Conservation (phyloP, 2,113 vertebrate species). For the Thryonomys swinderianus region DNA sequence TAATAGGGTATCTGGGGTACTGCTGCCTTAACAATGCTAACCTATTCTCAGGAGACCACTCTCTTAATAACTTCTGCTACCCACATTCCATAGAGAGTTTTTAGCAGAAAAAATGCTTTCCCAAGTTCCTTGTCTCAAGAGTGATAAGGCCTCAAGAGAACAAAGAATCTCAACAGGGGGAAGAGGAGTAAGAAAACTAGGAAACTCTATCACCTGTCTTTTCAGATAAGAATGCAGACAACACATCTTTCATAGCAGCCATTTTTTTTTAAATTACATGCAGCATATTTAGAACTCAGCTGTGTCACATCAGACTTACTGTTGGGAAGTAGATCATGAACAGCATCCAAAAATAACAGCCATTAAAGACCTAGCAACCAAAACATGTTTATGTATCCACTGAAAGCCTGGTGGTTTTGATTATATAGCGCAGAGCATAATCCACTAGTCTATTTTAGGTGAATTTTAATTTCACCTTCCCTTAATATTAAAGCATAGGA, state of each 20-base stretch:
- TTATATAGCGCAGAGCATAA: conserved; percentile 62
- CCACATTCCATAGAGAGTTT: neutral
- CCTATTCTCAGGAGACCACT: conserved; percentile 32
- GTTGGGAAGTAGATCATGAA: conserved; percentile 81
- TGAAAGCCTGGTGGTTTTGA: conserved; percentile 66
- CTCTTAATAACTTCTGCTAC: neutral
- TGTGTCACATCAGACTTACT: conserved; percentile 80
- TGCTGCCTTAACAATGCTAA: neutral
- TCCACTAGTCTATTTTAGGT: conserved; percentile 74
- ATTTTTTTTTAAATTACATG: conserved; percentile 58
- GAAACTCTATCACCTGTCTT: conserved; percentile 75
- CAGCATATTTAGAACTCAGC: conserved; percentile 82
- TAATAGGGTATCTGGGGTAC: conserved; percentile 57
- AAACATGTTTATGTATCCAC: conserved; percentile 86
- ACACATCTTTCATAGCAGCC: conserved; percentile 68
- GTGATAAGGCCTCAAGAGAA: conserved; percentile 19
- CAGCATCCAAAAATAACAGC: conserved; percentile 87
- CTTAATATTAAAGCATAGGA: conserved; percentile 40
- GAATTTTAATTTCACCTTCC: conserved; percentile 66
- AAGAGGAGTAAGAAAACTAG: neutral
- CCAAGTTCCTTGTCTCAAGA: neutral
- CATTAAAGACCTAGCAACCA: conserved; percentile 88
- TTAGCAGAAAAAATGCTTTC: conserved; percentile 57
- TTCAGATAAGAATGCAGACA: conserved; percentile 48
- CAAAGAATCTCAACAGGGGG: conserved; percentile 38